Evolutionary conservation across 1,140 invertebrate genomes (phyloP).

Genomic region (Laodelphax striatellus): DNA sequence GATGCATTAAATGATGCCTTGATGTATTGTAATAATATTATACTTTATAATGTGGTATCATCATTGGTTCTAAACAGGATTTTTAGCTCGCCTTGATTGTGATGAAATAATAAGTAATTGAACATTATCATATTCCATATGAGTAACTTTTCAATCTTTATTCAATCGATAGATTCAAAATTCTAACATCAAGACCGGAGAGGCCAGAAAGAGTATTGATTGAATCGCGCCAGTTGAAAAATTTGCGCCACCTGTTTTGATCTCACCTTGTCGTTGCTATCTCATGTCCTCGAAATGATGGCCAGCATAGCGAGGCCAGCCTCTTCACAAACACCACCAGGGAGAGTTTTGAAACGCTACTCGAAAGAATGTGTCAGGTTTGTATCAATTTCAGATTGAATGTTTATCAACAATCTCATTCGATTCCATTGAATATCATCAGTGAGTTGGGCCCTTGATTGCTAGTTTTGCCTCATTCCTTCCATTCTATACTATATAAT

Average conservation of each 20-base stretch:
- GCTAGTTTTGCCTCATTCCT: too few relatives aligned
- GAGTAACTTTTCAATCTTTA: too few relatives aligned
- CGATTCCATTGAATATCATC: too few relatives aligned
- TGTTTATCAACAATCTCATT: background rate
- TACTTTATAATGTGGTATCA: too few relatives aligned
- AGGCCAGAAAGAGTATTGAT: conserved; percentile 41
- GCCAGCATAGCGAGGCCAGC: conserved; percentile 45
- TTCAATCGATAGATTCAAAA: conserved; percentile 43
- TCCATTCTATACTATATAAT: too few relatives aligned
- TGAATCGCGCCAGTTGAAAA: conserved; percentile 68
- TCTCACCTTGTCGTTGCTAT: conserved; percentile 53
- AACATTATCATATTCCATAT: too few relatives aligned
- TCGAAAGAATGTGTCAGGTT: conserved; percentile 55
- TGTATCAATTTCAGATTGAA: background rate
- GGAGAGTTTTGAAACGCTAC: conserved; percentile 46
- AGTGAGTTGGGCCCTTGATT: too few relatives aligned
- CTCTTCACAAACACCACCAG: conserved; percentile 46
- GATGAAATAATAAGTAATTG: too few relatives aligned
- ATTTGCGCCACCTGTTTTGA: conserved; percentile 76
- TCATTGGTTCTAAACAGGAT: too few relatives aligned
- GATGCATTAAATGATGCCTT: too few relatives aligned
- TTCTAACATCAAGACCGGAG: conserved; percentile 24
- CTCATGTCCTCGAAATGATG: conserved; percentile 71
- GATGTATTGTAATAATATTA: too few relatives aligned
- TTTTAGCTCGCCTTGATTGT: too few relatives aligned